A percentile compares a stretch with the other conserved stretches of the same genome.
Evolutionary conservation across 2,888 invertebrate genomes (phyloP).

Genomic region (Hylaea fasciaria): DNA sequence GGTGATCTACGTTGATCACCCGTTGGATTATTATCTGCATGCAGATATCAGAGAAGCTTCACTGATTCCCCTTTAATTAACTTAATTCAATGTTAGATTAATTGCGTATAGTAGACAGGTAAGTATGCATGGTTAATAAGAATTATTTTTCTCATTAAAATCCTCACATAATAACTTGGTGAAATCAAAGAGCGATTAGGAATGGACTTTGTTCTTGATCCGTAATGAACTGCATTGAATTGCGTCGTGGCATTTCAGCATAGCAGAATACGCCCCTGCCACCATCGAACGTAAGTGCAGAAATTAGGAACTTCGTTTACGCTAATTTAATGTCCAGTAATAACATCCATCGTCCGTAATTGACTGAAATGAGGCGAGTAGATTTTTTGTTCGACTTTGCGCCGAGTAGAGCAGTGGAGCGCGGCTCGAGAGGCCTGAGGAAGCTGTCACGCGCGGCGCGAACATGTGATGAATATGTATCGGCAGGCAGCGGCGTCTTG

Average conservation of each 20-base stretch:
- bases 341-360: slow-evolving; percentile 41
- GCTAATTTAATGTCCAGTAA: slow-evolving; percentile 36
- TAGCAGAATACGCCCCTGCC: not conserved
- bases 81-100: no score
- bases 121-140: no score
- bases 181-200: no score
- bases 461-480: slow-evolving; percentile 82
- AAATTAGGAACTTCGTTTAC: slow-evolving; percentile 30
- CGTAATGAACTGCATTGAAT: no score
- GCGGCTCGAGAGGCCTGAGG: slow-evolving; percentile 63
- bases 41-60: slow-evolving; percentile 8
- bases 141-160: no score
- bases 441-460: slow-evolving; percentile 82
- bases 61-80: not conserved
- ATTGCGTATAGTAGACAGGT: no score
- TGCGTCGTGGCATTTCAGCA: not conserved
- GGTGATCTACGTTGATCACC: slow-evolving; percentile 61
- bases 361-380: slow-evolving; percentile 48
- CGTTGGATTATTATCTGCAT: slow-evolving; percentile 37
- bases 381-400: slow-evolving; percentile 41
- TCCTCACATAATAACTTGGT: no score
- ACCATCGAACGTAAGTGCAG: slow-evolving; percentile 3
- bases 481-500: slow-evolving; percentile 82
- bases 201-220: no score
- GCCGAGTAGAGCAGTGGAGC: slow-evolving; percentile 16